A percentile compares a stretch with the other conserved stretches of the same genome.
Conservation (phyloP, 2,888 invertebrate species). For the Poecilobothrus nobilitatus region DNA sequence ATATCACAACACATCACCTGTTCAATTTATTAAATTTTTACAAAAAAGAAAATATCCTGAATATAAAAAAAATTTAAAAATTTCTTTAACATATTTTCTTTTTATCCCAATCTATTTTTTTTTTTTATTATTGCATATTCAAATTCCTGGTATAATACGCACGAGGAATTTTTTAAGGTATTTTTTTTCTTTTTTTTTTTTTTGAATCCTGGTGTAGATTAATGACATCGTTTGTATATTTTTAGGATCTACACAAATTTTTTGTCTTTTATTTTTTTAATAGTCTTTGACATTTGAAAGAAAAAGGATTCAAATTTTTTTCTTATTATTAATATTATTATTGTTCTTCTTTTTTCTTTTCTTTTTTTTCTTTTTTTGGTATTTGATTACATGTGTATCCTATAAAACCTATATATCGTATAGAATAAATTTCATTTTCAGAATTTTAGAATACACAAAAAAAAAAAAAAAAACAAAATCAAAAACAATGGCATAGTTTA, state of each 20-base stretch:
- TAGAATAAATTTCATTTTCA: too few relatives aligned
- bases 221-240: constrained; percentile 2
- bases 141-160: not conserved
- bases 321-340: too few relatives aligned
- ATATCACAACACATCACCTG: constrained; percentile 1
- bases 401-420: too few relatives aligned
- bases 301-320: too few relatives aligned
- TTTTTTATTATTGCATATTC: not conserved
- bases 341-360: not conserved
- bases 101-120: not conserved
- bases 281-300: not conserved
- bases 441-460: too few relatives aligned
- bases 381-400: too few relatives aligned
- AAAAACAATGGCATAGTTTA: too few relatives aligned
- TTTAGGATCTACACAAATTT: not conserved
- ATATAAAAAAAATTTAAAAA: not conserved
- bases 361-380: not conserved
- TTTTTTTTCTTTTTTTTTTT: not conserved
- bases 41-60: not conserved
- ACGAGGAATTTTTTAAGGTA: not conserved
- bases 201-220: not conserved
- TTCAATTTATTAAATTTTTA: not conserved
- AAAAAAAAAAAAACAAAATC: too few relatives aligned
- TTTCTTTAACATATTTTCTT: not conserved
- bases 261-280: not conserved